Percentiles rank a stretch among this genome's conserved stretches.
phyloP scores from a whole-genome alignment of 2,888 invertebrate species.

The Hipparchia semele region DNA sequence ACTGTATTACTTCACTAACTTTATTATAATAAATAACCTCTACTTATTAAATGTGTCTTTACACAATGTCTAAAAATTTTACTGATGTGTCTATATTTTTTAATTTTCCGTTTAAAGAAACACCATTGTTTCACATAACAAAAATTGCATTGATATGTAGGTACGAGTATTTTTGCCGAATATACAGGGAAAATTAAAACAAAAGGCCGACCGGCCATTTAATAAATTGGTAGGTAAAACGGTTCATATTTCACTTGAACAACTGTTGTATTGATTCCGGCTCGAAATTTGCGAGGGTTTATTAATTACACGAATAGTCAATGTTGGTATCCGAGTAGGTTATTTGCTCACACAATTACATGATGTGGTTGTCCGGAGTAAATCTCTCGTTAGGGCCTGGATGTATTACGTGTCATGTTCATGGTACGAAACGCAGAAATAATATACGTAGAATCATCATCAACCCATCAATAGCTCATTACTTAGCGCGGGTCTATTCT shows the following conservation, averaged over 20 bases:
- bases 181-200: constrained; percentile 16
- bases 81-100: too few species aligned
- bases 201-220: constrained; percentile 14
- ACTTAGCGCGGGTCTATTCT: too few species aligned
- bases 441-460: too few species aligned
- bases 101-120: not conserved
- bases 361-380: not conserved
- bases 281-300: constrained; percentile 27
- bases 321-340: constrained; percentile 1
- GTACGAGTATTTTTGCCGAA: not conserved
- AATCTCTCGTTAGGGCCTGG: not conserved
- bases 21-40: too few species aligned
- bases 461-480: too few species aligned
- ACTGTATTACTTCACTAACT: too few species aligned
- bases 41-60: too few species aligned
- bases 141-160: constrained; percentile 1
- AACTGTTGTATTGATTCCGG: constrained; percentile 36
- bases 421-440: too few species aligned
- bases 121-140: not conserved
- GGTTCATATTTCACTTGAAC: constrained; percentile 32
- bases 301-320: constrained; percentile 30
- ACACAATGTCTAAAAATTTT: too few species aligned
- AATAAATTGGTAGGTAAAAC: constrained; percentile 22
- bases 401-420: too few species aligned
- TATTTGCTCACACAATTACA: constrained; percentile 17